Evolutionary conservation across 35 echinoderm and acorn worm genomes (phyloP).

Genomic region (Chiridota heheva): DNA sequence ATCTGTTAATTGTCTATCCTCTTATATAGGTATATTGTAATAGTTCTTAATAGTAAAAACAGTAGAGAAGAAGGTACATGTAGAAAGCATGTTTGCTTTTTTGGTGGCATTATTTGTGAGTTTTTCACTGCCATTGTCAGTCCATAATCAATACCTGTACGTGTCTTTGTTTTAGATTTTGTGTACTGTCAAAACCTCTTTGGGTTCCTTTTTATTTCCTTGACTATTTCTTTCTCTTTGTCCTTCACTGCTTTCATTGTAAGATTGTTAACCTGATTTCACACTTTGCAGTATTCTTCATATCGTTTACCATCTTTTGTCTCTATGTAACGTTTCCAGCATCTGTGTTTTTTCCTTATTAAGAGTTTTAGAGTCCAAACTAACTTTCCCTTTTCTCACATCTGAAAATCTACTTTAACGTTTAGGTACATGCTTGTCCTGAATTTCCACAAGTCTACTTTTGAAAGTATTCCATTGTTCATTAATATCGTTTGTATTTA

Average conservation of each 20-base stretch:
- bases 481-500: not conserved
- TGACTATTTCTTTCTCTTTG: slow-evolving; percentile 2
- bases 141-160: not conserved
- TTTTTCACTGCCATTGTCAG: not conserved
- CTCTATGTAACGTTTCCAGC: not conserved
- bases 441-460: not conserved
- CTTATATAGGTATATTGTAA: too few species aligned
- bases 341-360: not conserved
- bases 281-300: not conserved
- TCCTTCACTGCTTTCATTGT: not conserved
- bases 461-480: not conserved
- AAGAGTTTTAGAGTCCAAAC: not conserved
- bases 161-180: not conserved
- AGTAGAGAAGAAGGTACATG: not conserved
- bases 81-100: not conserved
- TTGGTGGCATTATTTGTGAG: not conserved
- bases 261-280: not conserved
- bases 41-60: too few species aligned
- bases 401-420: too few species aligned
- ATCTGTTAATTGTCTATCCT: too few species aligned
- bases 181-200: not conserved
- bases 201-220: not conserved
- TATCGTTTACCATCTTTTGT: not conserved
- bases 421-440: not conserved
- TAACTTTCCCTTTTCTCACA: not conserved